Base-by-base conservation (phyloP, 2,797 vertebrate species). In the Ctenopoma multispine region DNA sequence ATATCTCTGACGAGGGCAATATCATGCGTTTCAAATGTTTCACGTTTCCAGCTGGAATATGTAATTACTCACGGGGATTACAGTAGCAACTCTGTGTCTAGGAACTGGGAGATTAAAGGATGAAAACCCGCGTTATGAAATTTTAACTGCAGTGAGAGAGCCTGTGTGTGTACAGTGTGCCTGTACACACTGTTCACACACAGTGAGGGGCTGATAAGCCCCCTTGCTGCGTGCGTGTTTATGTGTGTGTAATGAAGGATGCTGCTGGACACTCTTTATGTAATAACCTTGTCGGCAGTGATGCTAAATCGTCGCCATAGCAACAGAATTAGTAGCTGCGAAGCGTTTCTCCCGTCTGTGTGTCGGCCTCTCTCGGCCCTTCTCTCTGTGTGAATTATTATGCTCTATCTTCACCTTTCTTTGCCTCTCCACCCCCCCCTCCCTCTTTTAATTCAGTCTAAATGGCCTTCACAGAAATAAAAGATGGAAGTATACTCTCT, bases 241-340 rank as follows among this genome's bases (percentile, higher is more conserved):
- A 14, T 63, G 63, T 18, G 63, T 18, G 68, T 72, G 14, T 47
- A 57, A 79, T 79, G 63, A 86, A 69, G 47, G 69, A 79, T 55
- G 69, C 75, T 5, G 46, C 72, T 40, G 73, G 79, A 72, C 62
- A 18, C 61, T 76, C 8, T 63, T 88, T 84, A 81, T 51, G 80
- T 60, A 86, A 89, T 78, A 51, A 51, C 61, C 24, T 55, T 24
- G 55, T 41, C 10, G 21, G 49, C 34, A 64, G 65, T 82, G 85
- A 87, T 89, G 77, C 87, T 89, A 77, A 90, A 79, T 36, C 5
- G 51, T 89, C 23, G 1, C 79, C 57, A 49, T 70, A 18, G 79
- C 67, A 81, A 85, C 79, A 54, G 53, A 81, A 81, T 87, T 44
- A 81, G 64, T 62, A n/a, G 41, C 40, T 51, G 48, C 27, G 61